Evolutionary conservation across 53 echinoderm and acorn worm genomes (phyloP).

Genomic region (Antedon mediterranea): DNA sequence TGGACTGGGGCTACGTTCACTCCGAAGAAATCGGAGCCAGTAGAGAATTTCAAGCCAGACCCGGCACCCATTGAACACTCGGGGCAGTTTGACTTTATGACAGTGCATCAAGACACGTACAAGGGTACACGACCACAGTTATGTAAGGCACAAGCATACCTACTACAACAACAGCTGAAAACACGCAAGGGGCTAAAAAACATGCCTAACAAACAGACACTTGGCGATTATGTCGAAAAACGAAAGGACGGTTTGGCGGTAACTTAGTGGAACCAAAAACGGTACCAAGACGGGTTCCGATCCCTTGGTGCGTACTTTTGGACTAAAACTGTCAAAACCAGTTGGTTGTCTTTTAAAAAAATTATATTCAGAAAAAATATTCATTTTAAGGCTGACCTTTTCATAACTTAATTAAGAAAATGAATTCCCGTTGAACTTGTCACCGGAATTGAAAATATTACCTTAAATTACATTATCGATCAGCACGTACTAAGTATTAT

Average conservation of each 20-base stretch:
- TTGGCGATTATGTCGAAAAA: neutral
- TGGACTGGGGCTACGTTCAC: constrained; percentile 47
- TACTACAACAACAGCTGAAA: constrained; percentile 62
- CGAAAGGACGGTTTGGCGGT: neutral
- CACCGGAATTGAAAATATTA: no score
- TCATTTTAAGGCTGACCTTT: no score
- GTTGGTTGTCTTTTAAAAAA: no score
- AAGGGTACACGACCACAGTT: constrained; percentile 42
- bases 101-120: constrained; percentile 79
- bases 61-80: constrained; percentile 7
- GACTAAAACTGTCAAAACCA: no score
- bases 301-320: no score
- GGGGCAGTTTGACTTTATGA: constrained; percentile 70
- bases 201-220: neutral
- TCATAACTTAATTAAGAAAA: no score
- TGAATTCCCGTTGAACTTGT: no score
- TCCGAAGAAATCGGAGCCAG: constrained; percentile 11
- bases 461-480: no score
- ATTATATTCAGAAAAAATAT: no score
- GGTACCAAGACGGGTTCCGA: no score
- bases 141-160: constrained; percentile 58
- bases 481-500: no score
- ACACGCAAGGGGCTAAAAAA: constrained; percentile 21
- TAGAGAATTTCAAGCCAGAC: constrained; percentile 34
- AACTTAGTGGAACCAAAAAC: no score